phyloP scores from a whole-genome alignment of 2,888 invertebrate genomes.

The Oasisia sp. region DNA sequence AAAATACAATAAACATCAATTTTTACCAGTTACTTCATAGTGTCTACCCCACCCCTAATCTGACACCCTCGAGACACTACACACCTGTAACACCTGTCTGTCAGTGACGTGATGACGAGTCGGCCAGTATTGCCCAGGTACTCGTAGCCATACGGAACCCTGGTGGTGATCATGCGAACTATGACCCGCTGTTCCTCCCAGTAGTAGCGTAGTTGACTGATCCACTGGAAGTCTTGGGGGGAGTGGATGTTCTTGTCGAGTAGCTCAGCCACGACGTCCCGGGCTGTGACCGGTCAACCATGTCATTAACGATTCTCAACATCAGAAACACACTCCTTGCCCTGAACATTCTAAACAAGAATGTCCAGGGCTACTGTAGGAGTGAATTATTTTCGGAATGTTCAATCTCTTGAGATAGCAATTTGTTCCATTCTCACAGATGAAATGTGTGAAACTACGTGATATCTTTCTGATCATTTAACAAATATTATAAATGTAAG shows the following conservation, averaged over 20 bases:
- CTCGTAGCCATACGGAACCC: slow-evolving; percentile 64
- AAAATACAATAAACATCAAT: not conserved
- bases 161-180: slow-evolving; percentile 65
- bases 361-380: too few species aligned
- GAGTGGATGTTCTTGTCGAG: slow-evolving; percentile 46
- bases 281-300: slow-evolving; percentile 47
- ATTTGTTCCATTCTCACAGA: too few species aligned
- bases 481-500: not conserved
- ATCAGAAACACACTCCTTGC: not conserved
- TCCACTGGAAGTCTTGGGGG: slow-evolving; percentile 63
- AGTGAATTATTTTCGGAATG: too few species aligned
- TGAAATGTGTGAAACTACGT: too few species aligned
- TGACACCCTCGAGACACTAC: not conserved
- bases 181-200: slow-evolving; percentile 59
- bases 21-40: too few species aligned
- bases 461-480: not conserved
- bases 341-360: too few species aligned
- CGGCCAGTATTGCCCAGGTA: slow-evolving; percentile 65
- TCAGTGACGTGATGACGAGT: slow-evolving; percentile 65
- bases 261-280: slow-evolving; percentile 63
- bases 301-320: not conserved
- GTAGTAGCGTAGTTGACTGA: slow-evolving; percentile 63
- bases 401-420: too few species aligned
- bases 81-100: slow-evolving; percentile 65
- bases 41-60: not conserved